Evolutionary conservation across 1,140 invertebrate species (phyloP), one percentile per base, ranked within the genome.

Genomic region (Rhyzopertha dominica): DNA sequence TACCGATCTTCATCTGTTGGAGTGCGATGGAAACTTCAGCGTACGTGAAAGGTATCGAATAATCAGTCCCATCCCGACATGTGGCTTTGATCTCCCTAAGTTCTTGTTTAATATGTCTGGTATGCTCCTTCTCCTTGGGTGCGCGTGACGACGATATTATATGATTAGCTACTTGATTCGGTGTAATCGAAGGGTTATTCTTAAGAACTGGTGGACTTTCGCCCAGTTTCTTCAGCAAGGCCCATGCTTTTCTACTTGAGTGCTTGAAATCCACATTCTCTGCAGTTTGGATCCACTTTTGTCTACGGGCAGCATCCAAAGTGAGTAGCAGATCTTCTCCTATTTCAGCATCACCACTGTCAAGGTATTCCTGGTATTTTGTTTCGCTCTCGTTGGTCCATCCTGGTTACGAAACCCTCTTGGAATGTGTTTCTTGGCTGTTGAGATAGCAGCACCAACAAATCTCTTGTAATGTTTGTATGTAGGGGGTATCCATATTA

Each of bases 341-440:
- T 38, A 40, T 43, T 34, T 53, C 42, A 14, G 44, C 41, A 35
- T 52, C 30, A 18, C 40, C 40, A n/a, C 29, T 43, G 28, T 48
- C 39, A 32, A 48, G 32, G 2, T 39, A 48, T 10, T 38, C 32
- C 39, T 49, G 50, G 28, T 49, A 43, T n/a, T 48, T 20, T 3
- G 20, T 19, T 3, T 48, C 32, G 29, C 45, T 52, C 18, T 48
- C 39, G 30, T 52, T 37, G 8, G 17, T 38, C 44, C 34, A 43
- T 36, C 26, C 39, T n/a, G 43, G 25, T 47, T 42, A 0, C 34
- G 29, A 29, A 32, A 49, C 4, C 34, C 34, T n/a, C n/a, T n/a
- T n/a, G n/a, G n/a, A n/a, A n/a, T n/a, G n/a, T n/a, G n/a, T n/a
- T n/a, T n/a, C n/a, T n/a, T n/a, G n/a, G n/a, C n/a, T n/a, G n/a